These are phyloP conservation scores for Diachasma alloeum DNA, from an alignment of 1,140 invertebrate species.

Conservation along the genomic window DNA sequence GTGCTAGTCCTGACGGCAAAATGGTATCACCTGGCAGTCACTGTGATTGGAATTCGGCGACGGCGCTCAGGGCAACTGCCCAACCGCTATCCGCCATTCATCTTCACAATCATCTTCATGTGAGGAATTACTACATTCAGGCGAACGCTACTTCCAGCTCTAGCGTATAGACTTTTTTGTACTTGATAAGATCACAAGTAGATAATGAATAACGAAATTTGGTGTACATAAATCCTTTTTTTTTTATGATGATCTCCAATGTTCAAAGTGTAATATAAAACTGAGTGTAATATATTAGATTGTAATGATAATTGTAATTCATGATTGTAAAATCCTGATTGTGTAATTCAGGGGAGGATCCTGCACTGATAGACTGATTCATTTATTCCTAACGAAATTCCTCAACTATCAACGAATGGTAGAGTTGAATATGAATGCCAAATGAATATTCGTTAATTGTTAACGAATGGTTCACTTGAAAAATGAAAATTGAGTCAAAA, in stretches of 20 bases:
- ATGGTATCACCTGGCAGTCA: constrained; percentile 41
- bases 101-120: constrained; percentile 58
- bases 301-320: not conserved
- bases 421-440: no score
- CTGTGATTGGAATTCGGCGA: constrained; percentile 47
- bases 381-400: no score
- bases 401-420: no score
- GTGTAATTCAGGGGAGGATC: not conserved
- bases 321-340: constrained; percentile 20
- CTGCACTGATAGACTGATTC: no score
- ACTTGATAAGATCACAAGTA: constrained; percentile 35
- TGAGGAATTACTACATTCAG: constrained; percentile 58
- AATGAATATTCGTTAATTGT: no score
- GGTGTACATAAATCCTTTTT: constrained; percentile 29
- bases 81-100: constrained; percentile 49
- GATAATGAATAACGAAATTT: not conserved
- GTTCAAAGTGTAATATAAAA: constrained; percentile 59
- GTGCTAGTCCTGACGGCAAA: constrained; percentile 51
- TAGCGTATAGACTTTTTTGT: constrained; percentile 45
- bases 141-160: constrained; percentile 52
- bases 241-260: constrained; percentile 40
- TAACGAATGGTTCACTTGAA: no score
- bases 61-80: constrained; percentile 35
- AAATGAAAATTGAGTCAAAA: no score
- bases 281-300: constrained; percentile 36